Conservation (phyloP, 2,888 invertebrate species). For the Psylliodes chrysocephalus region DNA sequence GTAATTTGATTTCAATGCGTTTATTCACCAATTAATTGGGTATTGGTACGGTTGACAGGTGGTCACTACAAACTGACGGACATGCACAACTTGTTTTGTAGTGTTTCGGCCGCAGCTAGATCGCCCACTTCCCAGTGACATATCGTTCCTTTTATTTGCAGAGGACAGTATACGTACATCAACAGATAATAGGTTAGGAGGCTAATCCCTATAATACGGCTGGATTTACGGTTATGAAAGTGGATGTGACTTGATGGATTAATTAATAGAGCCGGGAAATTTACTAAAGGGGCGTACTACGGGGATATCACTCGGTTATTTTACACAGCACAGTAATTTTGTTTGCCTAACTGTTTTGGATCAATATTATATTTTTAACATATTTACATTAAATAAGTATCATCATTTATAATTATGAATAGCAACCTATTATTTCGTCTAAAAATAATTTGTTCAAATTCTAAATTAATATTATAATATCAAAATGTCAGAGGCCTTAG, state of each 20-base stretch:
- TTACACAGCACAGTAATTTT: too few species aligned
- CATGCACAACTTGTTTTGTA: constrained; percentile 16
- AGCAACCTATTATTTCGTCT: too few species aligned
- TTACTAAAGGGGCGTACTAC: too few species aligned
- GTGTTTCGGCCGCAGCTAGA: not conserved
- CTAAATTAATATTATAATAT: too few species aligned
- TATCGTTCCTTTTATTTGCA: constrained; percentile 16
- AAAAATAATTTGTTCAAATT: too few species aligned
- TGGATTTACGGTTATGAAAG: not conserved
- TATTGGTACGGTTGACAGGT: constrained; percentile 37
- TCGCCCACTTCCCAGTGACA: constrained; percentile 9
- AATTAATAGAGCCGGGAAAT: too few species aligned
- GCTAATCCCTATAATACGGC: not conserved
- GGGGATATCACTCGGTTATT: too few species aligned
- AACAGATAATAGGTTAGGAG: constrained; percentile 1
- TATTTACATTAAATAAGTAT: too few species aligned
- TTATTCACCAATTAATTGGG: constrained; percentile 42
- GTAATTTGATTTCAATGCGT: constrained; percentile 35
- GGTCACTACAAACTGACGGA: constrained; percentile 33
- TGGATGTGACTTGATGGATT: not conserved
- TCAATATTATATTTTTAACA: too few species aligned
- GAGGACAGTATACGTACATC: not conserved
- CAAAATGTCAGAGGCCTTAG: too few species aligned
- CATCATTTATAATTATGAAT: too few species aligned
- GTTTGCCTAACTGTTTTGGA: too few species aligned